Evolutionary conservation across 1,140 invertebrate species (phyloP).

Genomic region (Chymomyza costata): DNA sequence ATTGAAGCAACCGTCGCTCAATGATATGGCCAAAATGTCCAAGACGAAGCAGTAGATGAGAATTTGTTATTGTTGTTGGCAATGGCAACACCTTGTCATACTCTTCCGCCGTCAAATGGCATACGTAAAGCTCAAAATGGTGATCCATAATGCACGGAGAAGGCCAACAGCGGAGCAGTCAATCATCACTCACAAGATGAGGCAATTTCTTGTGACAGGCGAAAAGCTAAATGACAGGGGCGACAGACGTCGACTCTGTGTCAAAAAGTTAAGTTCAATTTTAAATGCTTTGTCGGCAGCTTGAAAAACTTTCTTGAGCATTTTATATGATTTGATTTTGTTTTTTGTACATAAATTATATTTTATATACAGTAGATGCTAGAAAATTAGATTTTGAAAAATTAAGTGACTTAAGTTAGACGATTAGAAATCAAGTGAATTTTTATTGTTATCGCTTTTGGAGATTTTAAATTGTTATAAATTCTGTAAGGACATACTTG

Average conservation of each 20-base stretch:
- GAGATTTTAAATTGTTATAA: too few species aligned
- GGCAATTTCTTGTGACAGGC: conserved; percentile 66
- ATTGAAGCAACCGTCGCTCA: too few species aligned
- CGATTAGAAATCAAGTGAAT: too few species aligned
- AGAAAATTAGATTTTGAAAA: too few species aligned
- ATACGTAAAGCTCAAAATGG: conserved; percentile 13
- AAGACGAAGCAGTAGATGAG: conserved; percentile 22
- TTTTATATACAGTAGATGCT: conserved; percentile 41
- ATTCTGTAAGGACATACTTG: too few species aligned
- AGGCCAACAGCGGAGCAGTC: conserved; percentile 10
- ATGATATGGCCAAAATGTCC: conserved; percentile 6
- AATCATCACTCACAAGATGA: conserved; percentile 65
- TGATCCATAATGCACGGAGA: conserved; percentile 44
- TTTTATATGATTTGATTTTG: conserved; percentile 15
- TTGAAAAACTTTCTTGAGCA: not conserved
- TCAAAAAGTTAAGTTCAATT: conserved; percentile 35
- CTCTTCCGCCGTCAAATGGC: too few species aligned
- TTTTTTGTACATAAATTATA: conserved; percentile 33
- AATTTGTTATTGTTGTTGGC: too few species aligned
- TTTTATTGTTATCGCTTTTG: too few species aligned
- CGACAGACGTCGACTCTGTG: conserved; percentile 46
- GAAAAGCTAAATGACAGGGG: conserved; percentile 66
- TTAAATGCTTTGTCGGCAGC: conserved; percentile 29
- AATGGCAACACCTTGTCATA: too few species aligned
- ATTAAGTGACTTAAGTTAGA: too few species aligned